Percentiles rank a stretch among this genome's conserved stretches.
Evolutionary conservation across 2,797 vertebrate genomes (phyloP).

Genomic region (Iguana delicatissima): DNA sequence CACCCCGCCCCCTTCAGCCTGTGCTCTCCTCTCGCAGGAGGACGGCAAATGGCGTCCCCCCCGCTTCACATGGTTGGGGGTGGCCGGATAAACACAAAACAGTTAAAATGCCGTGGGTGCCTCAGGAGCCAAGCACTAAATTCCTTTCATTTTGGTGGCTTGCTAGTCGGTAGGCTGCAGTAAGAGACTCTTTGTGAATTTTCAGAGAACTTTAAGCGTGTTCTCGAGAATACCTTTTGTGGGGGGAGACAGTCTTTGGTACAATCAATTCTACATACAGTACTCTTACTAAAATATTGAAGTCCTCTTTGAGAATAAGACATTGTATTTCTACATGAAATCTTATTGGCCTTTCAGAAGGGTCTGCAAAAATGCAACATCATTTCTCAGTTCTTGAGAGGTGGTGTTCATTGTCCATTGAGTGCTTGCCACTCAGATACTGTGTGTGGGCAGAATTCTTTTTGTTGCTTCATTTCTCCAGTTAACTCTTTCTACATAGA

Average conservation of each 20-base stretch:
- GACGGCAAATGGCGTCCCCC: too few species aligned
- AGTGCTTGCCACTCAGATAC: not conserved
- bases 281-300: not conserved
- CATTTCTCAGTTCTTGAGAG: not conserved
- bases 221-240: not conserved
- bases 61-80: too few species aligned
- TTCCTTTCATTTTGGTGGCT: too few species aligned
- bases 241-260: not conserved
- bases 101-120: too few species aligned
- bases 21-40: too few species aligned
- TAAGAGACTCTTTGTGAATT: too few species aligned
- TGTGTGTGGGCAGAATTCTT: not conserved
- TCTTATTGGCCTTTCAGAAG: not conserved
- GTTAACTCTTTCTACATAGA: too few species aligned
- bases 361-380: not conserved
- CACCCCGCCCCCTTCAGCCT: too few species aligned
- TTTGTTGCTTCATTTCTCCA: not conserved
- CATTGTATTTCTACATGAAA: not conserved
- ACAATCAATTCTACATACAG: not conserved
- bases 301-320: not conserved
- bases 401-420: not conserved
- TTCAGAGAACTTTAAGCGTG: not conserved
- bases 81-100: too few species aligned
- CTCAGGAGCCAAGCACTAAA: too few species aligned
- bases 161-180: too few species aligned